phyloP scores from a whole-genome alignment of 1,140 invertebrate genomes.

The Cydia splendana region DNA sequence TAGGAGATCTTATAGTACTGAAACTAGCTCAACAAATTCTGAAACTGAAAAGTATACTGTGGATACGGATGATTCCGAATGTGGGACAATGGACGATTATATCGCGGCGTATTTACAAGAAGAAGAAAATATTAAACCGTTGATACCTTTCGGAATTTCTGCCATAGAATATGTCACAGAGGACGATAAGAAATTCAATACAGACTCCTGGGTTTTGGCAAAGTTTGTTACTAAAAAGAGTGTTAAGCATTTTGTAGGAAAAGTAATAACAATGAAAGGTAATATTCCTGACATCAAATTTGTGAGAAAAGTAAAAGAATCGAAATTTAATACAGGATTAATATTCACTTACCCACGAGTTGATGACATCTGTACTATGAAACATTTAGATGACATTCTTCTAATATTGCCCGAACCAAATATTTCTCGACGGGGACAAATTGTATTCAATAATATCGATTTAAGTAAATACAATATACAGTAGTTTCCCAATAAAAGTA shows the following conservation, averaged over 20 bases:
- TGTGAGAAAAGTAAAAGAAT: constrained; percentile 42
- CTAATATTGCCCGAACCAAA: constrained; percentile 38
- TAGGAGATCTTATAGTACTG: background rate
- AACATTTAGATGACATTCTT: constrained; percentile 42
- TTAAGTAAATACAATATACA: constrained; percentile 42
- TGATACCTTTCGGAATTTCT: constrained; percentile 31
- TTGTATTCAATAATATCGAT: constrained; percentile 41
- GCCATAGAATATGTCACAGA: constrained; percentile 38
- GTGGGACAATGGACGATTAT: background rate
- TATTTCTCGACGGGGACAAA: constrained; percentile 41
- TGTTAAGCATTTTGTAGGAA: constrained; percentile 46
- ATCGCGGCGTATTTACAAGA: constrained; percentile 32
- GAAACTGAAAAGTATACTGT: background rate
- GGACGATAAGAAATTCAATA: constrained; percentile 31
- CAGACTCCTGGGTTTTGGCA: constrained; percentile 38
- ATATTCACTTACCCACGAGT: constrained; percentile 41
- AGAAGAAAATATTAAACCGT: constrained; percentile 36
- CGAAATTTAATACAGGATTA: constrained; percentile 39
- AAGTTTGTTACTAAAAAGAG: constrained; percentile 44
- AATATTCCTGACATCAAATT: constrained; percentile 41
- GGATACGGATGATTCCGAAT: background rate
- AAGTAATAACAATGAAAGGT: constrained; percentile 38
- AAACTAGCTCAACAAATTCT: background rate
- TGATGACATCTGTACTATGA: constrained; percentile 42
- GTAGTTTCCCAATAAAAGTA: constrained; percentile 24